Base-by-base conservation (phyloP, 37 sponge, comb jelly and placozoan species). In the Trichoplax adhaerens region DNA sequence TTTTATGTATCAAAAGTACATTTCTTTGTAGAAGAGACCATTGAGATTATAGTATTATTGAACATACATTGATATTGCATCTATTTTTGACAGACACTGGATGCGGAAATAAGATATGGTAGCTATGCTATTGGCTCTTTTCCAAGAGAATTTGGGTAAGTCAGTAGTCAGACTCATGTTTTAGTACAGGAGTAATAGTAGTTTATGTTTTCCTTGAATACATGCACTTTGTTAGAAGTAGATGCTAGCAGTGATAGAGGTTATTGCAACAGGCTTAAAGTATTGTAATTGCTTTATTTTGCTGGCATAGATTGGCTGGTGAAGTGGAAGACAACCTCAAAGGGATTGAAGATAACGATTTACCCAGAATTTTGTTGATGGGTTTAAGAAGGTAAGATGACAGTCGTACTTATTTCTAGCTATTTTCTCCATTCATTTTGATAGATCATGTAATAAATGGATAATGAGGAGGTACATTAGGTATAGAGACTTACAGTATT, bases 321-420 rank as follows among this genome's bases (percentile, higher is more conserved):
- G 61, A 12, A 29, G 90, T 85, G 0, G 90, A 89, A 3, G 83
- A 12, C 48, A 76, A 50, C 6, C 68, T 60, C 1, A 82, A 75
- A 55, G 71, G 71, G 3, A 72, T 73, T 54, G 78, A 77, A 46
- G 53, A 60, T 8, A 83, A 82, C 53, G 80, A 72, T 58, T 87
- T 87, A 61, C 93, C 93, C 3, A 71, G 85, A 7, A 91, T 91
- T 47, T 55, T 91, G 12, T 76, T 91, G 12, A 91, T 91, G 93
- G 93, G 93, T 0, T 70, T 91, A 7, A 71, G 93, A 51, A 79
- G 91, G 84, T 90, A 57, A 57, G 74, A 29, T 29, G 29, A 29
- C 29, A 29, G 29, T 29, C 29, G 29, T 29, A 29, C 29, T 29
- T 63, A 55, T 48, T n/a, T 62, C 53, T 62, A 12, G 50, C 53